Evolutionary conservation across 2,797 vertebrate species (phyloP).

Genomic region (Siniperca undulata): DNA sequence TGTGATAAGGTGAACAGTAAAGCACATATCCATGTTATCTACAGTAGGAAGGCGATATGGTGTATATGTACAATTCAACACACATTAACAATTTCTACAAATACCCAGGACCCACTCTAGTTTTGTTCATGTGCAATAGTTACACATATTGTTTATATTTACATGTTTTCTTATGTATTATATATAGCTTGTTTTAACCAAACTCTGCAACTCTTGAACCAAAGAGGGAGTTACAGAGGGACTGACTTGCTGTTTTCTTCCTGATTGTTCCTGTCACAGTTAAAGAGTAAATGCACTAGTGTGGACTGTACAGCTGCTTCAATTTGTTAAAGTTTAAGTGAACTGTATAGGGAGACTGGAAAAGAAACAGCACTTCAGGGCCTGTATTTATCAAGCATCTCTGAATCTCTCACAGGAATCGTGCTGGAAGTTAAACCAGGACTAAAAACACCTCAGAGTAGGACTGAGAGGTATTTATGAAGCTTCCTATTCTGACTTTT

Average conservation of each 20-base stretch:
- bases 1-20: conserved; percentile 41
- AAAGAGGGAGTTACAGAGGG: neutral
- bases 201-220: neutral
- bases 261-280: conserved; percentile 37
- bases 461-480: neutral
- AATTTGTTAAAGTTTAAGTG: conserved; percentile 49
- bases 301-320: conserved; percentile 23
- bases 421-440: neutral
- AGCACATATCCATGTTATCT: conserved; percentile 28
- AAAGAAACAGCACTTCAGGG: conserved; percentile 40
- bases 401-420: neutral
- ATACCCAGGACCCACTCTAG: neutral
- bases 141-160: neutral
- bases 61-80: neutral
- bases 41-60: conserved; percentile 3
- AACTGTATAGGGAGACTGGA: conserved; percentile 24
- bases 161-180: neutral
- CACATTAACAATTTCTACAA: neutral
- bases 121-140: neutral
- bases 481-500: neutral
- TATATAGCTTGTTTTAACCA: neutral
- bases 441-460: neutral
- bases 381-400: conserved; percentile 19
- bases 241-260: neutral
- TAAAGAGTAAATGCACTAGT: conserved; percentile 18